Evolutionary conservation across 2,888 invertebrate species (phyloP).

Genomic region (Platerodrilus igneus): DNA sequence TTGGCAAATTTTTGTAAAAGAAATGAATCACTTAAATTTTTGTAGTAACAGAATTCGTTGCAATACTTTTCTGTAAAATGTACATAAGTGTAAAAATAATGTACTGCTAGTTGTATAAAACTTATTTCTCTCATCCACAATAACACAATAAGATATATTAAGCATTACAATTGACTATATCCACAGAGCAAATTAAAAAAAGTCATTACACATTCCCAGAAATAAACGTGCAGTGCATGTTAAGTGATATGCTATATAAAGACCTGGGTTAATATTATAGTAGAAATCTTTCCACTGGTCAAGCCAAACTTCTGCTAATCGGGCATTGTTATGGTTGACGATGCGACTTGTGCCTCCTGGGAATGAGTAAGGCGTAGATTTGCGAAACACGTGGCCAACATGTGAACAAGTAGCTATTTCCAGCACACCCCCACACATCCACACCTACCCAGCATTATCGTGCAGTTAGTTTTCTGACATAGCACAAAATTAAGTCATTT

Average conservation of each 20-base stretch:
- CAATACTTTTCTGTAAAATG: too few relatives aligned
- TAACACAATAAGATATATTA: too few relatives aligned
- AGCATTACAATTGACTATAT: too few relatives aligned
- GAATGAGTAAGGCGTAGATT: conserved; percentile 97
- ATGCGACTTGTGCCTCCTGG: conserved; percentile 95
- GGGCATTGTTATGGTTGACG: conserved; percentile 98
- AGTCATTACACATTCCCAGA: too few relatives aligned
- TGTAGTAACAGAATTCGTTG: too few relatives aligned
- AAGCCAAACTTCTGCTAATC: conserved; percentile 98
- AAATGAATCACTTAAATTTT: too few relatives aligned
- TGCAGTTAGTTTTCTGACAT: conserved; percentile 21
- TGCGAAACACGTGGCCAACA: conserved; percentile 96
- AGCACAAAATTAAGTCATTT: conserved; percentile 12
- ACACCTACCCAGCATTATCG: conserved; percentile 61
- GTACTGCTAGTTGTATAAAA: too few relatives aligned
- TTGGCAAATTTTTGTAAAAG: too few relatives aligned
- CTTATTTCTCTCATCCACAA: too few relatives aligned
- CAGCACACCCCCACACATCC: conserved; percentile 95
- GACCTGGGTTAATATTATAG: conserved; percentile 98
- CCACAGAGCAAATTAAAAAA: too few relatives aligned
- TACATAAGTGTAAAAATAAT: too few relatives aligned
- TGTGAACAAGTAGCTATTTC: conserved; percentile 93
- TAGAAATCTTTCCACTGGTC: conserved; percentile 99
- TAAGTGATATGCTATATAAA: conserved; percentile 17
- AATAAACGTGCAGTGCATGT: too few relatives aligned